These are phyloP conservation scores for Pseudomyrmex sp. DNA, from an alignment of 1,140 invertebrate genomes.

Conservation along the genomic window DNA sequence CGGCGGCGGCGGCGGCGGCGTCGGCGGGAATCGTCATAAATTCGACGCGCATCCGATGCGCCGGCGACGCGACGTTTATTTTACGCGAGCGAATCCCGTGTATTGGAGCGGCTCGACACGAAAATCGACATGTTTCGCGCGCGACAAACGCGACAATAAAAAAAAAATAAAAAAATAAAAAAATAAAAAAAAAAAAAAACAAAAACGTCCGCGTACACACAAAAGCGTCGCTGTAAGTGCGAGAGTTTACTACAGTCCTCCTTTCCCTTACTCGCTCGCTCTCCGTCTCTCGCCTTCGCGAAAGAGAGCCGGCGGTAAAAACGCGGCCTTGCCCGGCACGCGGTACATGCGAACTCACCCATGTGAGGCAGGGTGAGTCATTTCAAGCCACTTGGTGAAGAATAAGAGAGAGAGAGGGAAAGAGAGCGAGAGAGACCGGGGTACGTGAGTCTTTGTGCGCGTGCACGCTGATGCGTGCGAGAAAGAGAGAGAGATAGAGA, in stretches of 20 bases:
- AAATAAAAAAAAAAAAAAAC: slow-evolving; percentile 50
- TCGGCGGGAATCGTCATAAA: slow-evolving; percentile 48
- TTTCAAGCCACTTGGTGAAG: slow-evolving; percentile 54
- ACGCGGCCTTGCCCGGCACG: slow-evolving; percentile 74
- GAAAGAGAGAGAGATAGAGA: slow-evolving; percentile 23
- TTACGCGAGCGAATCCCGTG: slow-evolving; percentile 15
- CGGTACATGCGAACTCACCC: slow-evolving; percentile 72
- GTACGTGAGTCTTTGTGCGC: background rate
- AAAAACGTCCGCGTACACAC: slow-evolving; percentile 22
- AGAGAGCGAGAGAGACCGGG: too few relatives aligned
- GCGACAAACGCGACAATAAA: slow-evolving; percentile 41
- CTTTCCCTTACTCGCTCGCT: background rate
- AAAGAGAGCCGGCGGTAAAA: slow-evolving; percentile 64
- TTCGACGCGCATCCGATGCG: slow-evolving; percentile 23
- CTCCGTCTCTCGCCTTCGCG: slow-evolving; percentile 34
- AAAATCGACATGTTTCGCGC: slow-evolving; percentile 51
- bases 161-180: background rate
- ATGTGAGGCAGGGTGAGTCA: slow-evolving; percentile 69
- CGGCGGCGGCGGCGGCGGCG: background rate
- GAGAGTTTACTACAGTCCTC: slow-evolving; percentile 46
- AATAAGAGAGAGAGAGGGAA: slow-evolving; percentile 26
- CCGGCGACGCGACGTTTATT: slow-evolving; percentile 52
- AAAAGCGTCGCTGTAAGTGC: slow-evolving; percentile 35
- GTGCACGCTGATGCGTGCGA: background rate
- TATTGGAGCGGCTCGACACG: slow-evolving; percentile 28